Evolutionary conservation across 2,113 vertebrate species (phyloP).

Genomic region (Aythya baeri): DNA sequence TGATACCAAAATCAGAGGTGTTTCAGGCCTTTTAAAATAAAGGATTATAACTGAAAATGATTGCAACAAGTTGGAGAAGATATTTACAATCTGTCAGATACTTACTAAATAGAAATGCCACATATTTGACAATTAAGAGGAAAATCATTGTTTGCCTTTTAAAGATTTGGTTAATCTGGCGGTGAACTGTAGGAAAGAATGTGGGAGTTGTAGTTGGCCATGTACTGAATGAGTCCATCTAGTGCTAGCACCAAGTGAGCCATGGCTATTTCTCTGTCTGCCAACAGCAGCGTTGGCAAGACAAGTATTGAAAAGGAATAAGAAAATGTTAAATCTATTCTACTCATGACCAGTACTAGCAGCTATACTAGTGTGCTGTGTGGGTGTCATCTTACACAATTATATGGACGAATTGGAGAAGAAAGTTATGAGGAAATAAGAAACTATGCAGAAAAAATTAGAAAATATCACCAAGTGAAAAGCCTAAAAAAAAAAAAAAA

Average conservation of each 20-base stretch:
- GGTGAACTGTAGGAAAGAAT: neutral
- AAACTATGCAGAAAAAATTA: neutral
- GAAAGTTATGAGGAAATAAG: neutral
- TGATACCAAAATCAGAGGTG: neutral
- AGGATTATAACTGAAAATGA: neutral
- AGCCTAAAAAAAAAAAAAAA: neutral
- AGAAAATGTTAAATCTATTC: neutral
- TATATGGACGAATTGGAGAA: neutral
- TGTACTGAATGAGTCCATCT: accelerated
- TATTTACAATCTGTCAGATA: neutral
- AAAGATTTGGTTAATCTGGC: neutral
- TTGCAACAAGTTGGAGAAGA: neutral
- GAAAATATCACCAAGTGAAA: neutral
- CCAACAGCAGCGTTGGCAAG: neutral
- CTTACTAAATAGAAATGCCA: accelerated
- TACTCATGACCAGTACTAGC: neutral
- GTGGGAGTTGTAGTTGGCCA: neutral
- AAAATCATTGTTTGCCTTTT: neutral
- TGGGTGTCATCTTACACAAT: neutral
- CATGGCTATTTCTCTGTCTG: accelerated
- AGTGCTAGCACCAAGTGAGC: neutral
- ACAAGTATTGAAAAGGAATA: neutral
- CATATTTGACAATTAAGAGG: neutral
- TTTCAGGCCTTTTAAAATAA: neutral
- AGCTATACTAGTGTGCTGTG: neutral